Evolutionary conservation across 2,888 invertebrate genomes (phyloP), one percentile per base, ranked within the genome.

Genomic region (Chymomyza procnemis): DNA sequence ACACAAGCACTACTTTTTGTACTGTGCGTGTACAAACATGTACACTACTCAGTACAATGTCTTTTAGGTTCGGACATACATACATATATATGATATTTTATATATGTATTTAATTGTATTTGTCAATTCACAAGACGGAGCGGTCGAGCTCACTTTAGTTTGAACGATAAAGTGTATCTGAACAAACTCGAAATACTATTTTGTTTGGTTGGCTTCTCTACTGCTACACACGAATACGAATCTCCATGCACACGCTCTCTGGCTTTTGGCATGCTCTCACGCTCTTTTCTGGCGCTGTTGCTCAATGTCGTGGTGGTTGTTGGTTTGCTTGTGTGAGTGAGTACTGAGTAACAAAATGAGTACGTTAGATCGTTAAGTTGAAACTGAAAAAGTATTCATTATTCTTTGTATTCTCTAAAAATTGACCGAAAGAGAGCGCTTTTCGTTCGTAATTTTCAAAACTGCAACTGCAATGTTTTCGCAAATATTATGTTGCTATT

Each of bases 101-200:
- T n/a, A n/a, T n/a, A n/a, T n/a, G n/a, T n/a, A n/a, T n/a, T 6
- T 41, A 41, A 2, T 41, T 41, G 12, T 41, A 12, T 41, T 41
- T 12, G 34, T 41, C 9, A 41, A 41, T 41, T 41, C 34, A 41
- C 34, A 41, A 41, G 12, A 41, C 34, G 50, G 19, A 50, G 18
- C 50, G 19, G 50, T 50, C 62, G 54, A 72, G 69, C 64, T 66
- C 61, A 69, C 68, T 68, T 61, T 59, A 54, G 63, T 59, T 64
- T 61, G 63, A 56, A 50, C 19, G 50, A 52, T 68, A 71, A 64
- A 69, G 72, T 71, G 73, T 79, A 69, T 77, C 73, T 76, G 69
- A 78, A 74, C 58, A n/a, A 50, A 50, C 18, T 50, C 50, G 18
- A 16, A 50, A 50, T 41, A 41, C 34, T 41, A 41, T 41, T 41